A percentile compares a stretch with the other conserved stretches of the same genome.
Evolutionary conservation across 2,888 invertebrate species (phyloP).

Genomic region (Apocheima hispidaria): DNA sequence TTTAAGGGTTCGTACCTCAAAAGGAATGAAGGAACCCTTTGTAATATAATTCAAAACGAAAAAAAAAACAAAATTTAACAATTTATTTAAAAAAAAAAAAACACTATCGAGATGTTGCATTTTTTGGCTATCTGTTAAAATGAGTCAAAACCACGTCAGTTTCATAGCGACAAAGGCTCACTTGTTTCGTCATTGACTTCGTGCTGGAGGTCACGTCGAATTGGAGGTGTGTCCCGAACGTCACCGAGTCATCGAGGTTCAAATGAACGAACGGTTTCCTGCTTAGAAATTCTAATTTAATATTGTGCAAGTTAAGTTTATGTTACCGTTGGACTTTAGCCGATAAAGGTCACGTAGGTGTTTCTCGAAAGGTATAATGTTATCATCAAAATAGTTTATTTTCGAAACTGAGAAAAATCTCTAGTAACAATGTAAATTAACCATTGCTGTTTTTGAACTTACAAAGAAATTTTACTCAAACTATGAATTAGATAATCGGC

Average conservation of each 20-base stretch:
- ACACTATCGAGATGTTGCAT: too few relatives aligned
- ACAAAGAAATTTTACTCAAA: too few relatives aligned
- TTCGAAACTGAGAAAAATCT: neutral
- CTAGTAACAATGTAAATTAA: neutral
- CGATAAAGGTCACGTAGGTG: constrained; percentile 12
- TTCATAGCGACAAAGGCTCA: neutral
- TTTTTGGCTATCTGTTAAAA: too few relatives aligned
- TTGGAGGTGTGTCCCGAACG: constrained; percentile 17
- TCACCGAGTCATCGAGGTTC: neutral
- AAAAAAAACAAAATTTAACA: too few relatives aligned
- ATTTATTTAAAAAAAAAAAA: too few relatives aligned
- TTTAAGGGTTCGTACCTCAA: too few relatives aligned
- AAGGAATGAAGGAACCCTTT: too few relatives aligned
- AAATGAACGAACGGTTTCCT: too few relatives aligned
- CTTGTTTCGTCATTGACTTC: neutral
- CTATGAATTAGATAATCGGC: too few relatives aligned
- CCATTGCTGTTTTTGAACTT: too few relatives aligned
- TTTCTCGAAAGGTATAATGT: neutral
- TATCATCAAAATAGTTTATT: neutral
- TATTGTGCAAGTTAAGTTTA: constrained; percentile 5
- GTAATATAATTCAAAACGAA: too few relatives aligned
- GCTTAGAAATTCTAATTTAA: constrained; percentile 9
- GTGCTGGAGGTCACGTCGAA: neutral
- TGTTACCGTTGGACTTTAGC: neutral
- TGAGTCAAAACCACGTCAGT: neutral